Conservation (phyloP, 2,797 vertebrate species). For the Limosa lapponica region DNA sequence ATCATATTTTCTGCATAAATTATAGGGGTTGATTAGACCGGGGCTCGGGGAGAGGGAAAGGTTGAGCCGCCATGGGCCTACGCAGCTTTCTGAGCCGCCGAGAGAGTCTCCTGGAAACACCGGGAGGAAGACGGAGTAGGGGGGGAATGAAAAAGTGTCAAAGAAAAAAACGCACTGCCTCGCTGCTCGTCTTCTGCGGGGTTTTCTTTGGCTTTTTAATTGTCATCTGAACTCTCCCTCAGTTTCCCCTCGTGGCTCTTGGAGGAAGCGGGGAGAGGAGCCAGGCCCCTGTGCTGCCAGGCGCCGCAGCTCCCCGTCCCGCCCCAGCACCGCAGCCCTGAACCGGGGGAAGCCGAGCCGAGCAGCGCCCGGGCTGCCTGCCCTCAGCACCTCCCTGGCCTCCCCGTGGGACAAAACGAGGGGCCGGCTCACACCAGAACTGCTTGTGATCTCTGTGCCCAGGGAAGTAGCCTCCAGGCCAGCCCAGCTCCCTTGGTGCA, state of each 20-base stretch:
- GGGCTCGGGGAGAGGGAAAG: conserved; percentile 98
- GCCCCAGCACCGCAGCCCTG: neutral
- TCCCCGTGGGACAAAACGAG: neutral
- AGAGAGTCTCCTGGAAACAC: conserved; percentile 81
- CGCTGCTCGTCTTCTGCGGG: conserved; percentile 36
- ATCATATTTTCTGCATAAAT: conserved; percentile 99
- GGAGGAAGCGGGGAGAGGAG: neutral
- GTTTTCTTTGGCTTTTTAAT: conserved; percentile 23
- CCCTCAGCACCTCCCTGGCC: neutral
- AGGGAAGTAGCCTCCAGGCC: neutral
- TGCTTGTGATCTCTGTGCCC: neutral
- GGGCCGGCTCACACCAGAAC: neutral
- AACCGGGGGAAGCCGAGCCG: rapidly evolving
- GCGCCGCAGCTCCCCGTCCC: neutral
- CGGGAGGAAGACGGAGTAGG: conserved; percentile 49
- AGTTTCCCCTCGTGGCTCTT: neutral
- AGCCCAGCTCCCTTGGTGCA: neutral
- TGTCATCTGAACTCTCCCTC: conserved; percentile 9
- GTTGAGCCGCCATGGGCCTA: conserved; percentile 99
- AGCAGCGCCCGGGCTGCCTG: neutral
- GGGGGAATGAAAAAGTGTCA: conserved; percentile 54
- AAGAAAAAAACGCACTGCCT: neutral
- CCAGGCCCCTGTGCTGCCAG: neutral
- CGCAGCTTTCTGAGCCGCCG: conserved; percentile 84
- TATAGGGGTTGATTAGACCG: conserved; percentile 99